phyloP scores from a whole-genome alignment of 2,113 vertebrate species.

The Pseudopodoces humilis region DNA sequence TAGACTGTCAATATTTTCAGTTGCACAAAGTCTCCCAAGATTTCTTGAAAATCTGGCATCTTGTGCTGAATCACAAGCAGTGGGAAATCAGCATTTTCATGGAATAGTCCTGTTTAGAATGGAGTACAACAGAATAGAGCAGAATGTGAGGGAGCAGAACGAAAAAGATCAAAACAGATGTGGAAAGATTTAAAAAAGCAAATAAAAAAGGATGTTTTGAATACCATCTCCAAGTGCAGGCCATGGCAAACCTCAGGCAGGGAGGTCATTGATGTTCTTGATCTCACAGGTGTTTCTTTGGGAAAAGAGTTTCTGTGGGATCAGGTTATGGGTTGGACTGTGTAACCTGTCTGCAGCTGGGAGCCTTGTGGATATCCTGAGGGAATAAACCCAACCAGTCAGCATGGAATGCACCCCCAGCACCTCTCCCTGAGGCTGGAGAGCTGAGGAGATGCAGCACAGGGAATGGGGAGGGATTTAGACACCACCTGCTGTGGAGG shows the following conservation, averaged over 20 bases:
- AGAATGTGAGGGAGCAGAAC: neutral
- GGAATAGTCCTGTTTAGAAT: neutral
- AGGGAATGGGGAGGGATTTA: neutral
- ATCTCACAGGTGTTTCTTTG: neutral
- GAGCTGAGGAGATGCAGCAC: neutral
- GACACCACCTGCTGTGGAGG: too few species aligned
- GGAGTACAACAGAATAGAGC: neutral
- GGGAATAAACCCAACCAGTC: neutral
- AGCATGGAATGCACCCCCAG: neutral
- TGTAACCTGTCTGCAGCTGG: neutral
- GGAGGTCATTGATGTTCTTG: neutral
- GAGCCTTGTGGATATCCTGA: neutral
- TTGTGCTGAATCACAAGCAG: neutral
- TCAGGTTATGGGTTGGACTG: neutral
- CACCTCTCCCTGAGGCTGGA: neutral
- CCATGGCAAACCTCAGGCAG: neutral
- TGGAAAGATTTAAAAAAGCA: neutral
- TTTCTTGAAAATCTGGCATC: neutral
- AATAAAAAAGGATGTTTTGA: neutral
- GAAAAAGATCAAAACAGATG: neutral
- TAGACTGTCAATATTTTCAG: neutral
- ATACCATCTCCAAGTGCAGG: neutral
- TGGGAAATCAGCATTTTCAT: neutral
- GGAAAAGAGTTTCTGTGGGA: neutral
- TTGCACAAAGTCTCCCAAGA: neutral